These are phyloP conservation scores for Zaprionus tsacasi DNA, from an alignment of 1,140 invertebrate species.

Conservation along the genomic window DNA sequence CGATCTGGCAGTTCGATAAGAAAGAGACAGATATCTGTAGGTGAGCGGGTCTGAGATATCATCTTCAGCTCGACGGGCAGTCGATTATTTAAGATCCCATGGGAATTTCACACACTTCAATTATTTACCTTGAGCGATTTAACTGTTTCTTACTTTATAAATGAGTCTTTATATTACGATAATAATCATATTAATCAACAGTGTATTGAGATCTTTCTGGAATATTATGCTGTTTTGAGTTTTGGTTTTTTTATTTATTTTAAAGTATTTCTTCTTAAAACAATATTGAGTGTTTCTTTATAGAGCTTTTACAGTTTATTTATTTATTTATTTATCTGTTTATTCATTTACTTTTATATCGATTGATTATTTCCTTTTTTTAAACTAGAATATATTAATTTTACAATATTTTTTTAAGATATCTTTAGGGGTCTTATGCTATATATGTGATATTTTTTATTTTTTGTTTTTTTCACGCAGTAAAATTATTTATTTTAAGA, in stretches of 20 bases:
- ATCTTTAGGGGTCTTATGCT: too few species aligned
- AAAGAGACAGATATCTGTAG: not conserved
- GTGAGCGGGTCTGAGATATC: not conserved
- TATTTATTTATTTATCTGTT: too few species aligned
- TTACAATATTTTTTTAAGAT: too few species aligned
- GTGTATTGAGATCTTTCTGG: not conserved
- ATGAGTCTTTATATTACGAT: not conserved
- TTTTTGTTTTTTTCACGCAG: too few species aligned
- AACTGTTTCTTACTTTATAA: not conserved
- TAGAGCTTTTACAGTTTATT: too few species aligned
- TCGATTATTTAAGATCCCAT: not conserved
- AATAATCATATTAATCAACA: not conserved
- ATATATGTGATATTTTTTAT: too few species aligned
- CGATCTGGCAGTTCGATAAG: conserved; percentile 22
- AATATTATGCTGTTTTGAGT: too few species aligned
- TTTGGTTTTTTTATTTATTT: not conserved
- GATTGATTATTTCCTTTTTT: too few species aligned
- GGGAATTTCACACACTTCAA: not conserved
- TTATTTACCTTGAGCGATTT: not conserved
- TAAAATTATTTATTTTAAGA: too few species aligned
- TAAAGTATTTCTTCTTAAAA: not conserved
- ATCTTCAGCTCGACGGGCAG: not conserved
- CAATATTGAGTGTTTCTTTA: too few species aligned
- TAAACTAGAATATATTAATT: too few species aligned
- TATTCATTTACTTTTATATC: too few species aligned